Evolutionary conservation across 2,797 vertebrate genomes (phyloP), one percentile per base, ranked within the genome.

Genomic region (Coccyzus lansbergi): DNA sequence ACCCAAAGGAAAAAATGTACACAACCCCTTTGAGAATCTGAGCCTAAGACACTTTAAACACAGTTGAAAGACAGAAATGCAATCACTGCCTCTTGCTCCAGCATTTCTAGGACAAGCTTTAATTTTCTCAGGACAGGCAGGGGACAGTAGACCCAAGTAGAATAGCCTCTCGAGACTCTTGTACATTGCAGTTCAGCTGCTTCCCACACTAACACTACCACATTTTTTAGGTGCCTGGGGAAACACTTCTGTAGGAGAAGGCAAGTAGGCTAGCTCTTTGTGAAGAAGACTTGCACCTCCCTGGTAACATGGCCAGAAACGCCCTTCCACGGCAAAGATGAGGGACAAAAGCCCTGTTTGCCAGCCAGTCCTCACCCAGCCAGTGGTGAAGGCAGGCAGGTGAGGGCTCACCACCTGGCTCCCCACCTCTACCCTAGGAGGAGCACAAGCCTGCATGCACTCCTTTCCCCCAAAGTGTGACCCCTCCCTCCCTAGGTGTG

Each of bases 51-150:
- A 3, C 26, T 59, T 60, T 1, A 7, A 67, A 17, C 12, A 46
- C 5, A 51, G 38, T 9, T 44, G 11, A 15, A 26, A 52, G 12
- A 42, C 10, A 60, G 20, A 44, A 42, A 56, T 15, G 6, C 29
- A 34, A 34, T 3, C 4, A 5, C 9, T 1, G 4, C 0, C 2
- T 31, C 17, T 4, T 15, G 2, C 33, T 10, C 3, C n/a, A 12
- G 8, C 21, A 33, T 2, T 74, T 75, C 67, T 5, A 74, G 12
- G 24, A 31, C 20, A 42, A 34, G 15, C 0, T 0, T 6, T 44
- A 5, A 8, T n/a, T 59, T 76, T 48, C 42, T 38, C 29, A 46
- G 15, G 33, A n/a, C 0, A 18, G 2, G 14, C 31, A 15, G 1
- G 25, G 4, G 1, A 16, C 14, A 0, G 2, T 2, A 20, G 2